Evolutionary conservation across 1,140 invertebrate genomes (phyloP), one percentile per base, ranked within the genome.

Genomic region (Parapsyche elsis): DNA sequence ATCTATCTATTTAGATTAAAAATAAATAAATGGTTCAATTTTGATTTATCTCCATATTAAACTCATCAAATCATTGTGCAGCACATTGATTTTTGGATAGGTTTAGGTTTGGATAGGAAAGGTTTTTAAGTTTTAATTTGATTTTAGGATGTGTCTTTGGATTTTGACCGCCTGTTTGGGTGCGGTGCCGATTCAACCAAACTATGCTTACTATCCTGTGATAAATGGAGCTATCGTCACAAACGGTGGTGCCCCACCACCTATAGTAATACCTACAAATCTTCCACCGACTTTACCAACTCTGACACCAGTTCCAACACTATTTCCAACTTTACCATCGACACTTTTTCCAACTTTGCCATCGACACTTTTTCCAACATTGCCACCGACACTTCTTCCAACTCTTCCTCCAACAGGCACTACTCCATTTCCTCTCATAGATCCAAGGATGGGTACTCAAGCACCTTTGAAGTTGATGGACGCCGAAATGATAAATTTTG

Each of bases 81-180:
- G n/a, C n/a, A n/a, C n/a, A n/a, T n/a, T n/a, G n/a, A n/a, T n/a
- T n/a, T n/a, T n/a, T n/a, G n/a, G n/a, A n/a, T n/a, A n/a, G n/a
- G n/a, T n/a, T n/a, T n/a, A n/a, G n/a, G n/a, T n/a, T n/a, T n/a
- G n/a, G n/a, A n/a, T n/a, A n/a, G n/a, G n/a, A n/a, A n/a, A n/a
- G n/a, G n/a, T n/a, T 53, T 26, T 23, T 12, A 26, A 67, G 7
- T 26, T 9, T 23, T 1, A 26, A 23, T 26, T 67, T 61, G 9
- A 67, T 76, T 77, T 7, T 57, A 82, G 74, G 26, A 89, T 89
- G 88, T 88, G 88, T 86, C 80, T 88, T 76, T 89, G 88, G 88
- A 82, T 89, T 59, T 81, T 89, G 45, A 88, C 87, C 19, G 87
- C 87, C 16, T 89, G 87, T 80, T 85, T 88, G 76, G 86, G 88